A percentile compares a stretch with the other conserved stretches of the same genome.
Evolutionary conservation across 2,888 invertebrate species (phyloP).

Genomic region (Agapostemon virescens): DNA sequence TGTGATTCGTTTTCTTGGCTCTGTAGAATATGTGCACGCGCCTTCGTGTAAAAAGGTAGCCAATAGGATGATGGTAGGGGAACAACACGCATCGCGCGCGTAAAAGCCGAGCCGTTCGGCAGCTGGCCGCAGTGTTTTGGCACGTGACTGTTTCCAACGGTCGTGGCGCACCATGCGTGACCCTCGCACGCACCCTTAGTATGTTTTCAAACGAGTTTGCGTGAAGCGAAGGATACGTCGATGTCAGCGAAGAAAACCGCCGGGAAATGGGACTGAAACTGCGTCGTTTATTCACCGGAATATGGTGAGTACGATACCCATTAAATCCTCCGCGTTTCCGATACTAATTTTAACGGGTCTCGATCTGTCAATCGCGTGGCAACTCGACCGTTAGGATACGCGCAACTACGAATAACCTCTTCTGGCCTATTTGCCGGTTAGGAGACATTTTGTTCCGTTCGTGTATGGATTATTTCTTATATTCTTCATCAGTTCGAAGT

Average conservation of each 20-base stretch:
- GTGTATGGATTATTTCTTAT: background rate
- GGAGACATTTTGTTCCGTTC: background rate
- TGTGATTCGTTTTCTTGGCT: slow-evolving; percentile 16
- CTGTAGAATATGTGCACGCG: background rate
- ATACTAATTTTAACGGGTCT: background rate
- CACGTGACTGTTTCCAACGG: slow-evolving; percentile 70
- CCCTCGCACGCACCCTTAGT: slow-evolving; percentile 62
- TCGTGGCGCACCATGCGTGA: slow-evolving; percentile 66
- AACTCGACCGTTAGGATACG: background rate
- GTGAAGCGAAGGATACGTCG: slow-evolving; percentile 36
- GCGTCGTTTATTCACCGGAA: slow-evolving; percentile 45
- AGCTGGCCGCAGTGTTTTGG: slow-evolving; percentile 62
- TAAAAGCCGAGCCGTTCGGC: slow-evolving; percentile 25
- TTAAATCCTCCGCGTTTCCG: background rate
- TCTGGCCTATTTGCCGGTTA: background rate
- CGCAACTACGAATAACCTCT: background rate
- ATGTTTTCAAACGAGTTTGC: slow-evolving; percentile 53
- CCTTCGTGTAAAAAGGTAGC: slow-evolving; percentile 4
- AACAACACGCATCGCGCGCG: background rate
- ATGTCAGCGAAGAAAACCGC: background rate
- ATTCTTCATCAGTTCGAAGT: background rate
- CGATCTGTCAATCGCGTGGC: background rate
- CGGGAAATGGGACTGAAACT: slow-evolving; percentile 57
- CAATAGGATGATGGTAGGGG: slow-evolving; percentile 14
- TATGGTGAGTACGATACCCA: slow-evolving; percentile 56